Evolutionary conservation across 2,888 invertebrate genomes (phyloP).

Genomic region (Rhagium mordax): DNA sequence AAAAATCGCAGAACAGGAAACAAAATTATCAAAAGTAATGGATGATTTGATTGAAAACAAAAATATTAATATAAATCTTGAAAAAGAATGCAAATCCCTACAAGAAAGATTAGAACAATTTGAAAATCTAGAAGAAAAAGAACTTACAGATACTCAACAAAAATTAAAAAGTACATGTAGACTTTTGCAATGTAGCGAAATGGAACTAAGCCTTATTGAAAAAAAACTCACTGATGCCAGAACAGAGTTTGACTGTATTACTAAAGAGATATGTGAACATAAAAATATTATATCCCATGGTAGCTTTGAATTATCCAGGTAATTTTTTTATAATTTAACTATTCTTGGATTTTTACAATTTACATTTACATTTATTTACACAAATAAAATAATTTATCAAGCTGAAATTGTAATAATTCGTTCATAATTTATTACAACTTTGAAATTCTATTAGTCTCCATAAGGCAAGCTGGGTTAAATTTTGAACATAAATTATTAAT

Average conservation of each 20-base stretch:
- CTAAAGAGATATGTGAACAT: slow-evolving; percentile 22
- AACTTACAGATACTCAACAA: slow-evolving; percentile 3
- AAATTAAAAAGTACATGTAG: slow-evolving; percentile 4
- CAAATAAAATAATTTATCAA: too few species aligned
- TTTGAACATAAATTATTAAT: too few species aligned
- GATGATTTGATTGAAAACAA: slow-evolving; percentile 32
- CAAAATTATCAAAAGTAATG: slow-evolving; percentile 13
- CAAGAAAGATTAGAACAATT: slow-evolving; percentile 20
- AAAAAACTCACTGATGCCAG: slow-evolving; percentile 12
- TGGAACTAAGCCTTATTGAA: slow-evolving; percentile 9
- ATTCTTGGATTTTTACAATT: too few species aligned
- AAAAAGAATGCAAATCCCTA: slow-evolving; percentile 32
- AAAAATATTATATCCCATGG: slow-evolving; percentile 29
- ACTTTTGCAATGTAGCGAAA: slow-evolving; percentile 20
- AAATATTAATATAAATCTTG: slow-evolving; percentile 14
- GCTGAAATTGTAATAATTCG: too few species aligned
- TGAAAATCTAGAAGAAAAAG: slow-evolving; percentile 16
- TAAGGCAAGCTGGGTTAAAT: too few species aligned
- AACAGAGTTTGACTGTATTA: slow-evolving; percentile 13
- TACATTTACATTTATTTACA: too few species aligned
- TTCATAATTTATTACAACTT: too few species aligned
- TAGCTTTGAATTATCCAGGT: slow-evolving; percentile 40
- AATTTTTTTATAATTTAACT: slow-evolving; percentile 1
- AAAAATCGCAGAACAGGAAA: slow-evolving; percentile 15
- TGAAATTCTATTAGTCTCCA: too few species aligned